Evolutionary conservation across 2,113 vertebrate species (phyloP).

Genomic region (Ranitomeya imitator): DNA sequence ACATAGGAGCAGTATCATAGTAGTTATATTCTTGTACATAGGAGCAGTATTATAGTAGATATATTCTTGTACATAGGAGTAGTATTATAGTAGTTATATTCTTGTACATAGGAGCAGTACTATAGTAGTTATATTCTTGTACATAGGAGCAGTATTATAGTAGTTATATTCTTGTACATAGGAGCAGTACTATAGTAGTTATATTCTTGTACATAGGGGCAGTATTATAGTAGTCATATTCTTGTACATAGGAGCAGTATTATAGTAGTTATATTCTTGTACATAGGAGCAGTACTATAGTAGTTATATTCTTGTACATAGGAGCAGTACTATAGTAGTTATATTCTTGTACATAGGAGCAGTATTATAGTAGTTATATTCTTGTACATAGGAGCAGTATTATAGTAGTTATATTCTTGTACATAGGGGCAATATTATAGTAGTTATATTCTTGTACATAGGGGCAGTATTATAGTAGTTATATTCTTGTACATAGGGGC

Average conservation of each 20-base stretch:
- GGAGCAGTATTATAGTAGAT: background rate
- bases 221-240: conserved; percentile 2
- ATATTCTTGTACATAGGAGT: background rate
- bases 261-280: no score
- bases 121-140: conserved; percentile 9
- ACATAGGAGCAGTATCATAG: background rate
- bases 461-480: background rate
- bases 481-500: background rate
- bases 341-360: no score
- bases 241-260: no score
- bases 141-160: background rate
- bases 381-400: background rate
- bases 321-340: no score
- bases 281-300: no score
- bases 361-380: background rate
- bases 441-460: background rate
- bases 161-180: conserved; percentile 7
- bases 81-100: conserved; percentile 14
- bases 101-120: background rate
- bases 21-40: background rate
- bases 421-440: background rate
- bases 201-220: background rate
- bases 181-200: background rate
- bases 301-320: no score
- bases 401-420: conserved; percentile 13